Evolutionary conservation across 1,140 invertebrate genomes (phyloP), one percentile per base, ranked within the genome.

Genomic region (Eriocheir sinensis): DNA sequence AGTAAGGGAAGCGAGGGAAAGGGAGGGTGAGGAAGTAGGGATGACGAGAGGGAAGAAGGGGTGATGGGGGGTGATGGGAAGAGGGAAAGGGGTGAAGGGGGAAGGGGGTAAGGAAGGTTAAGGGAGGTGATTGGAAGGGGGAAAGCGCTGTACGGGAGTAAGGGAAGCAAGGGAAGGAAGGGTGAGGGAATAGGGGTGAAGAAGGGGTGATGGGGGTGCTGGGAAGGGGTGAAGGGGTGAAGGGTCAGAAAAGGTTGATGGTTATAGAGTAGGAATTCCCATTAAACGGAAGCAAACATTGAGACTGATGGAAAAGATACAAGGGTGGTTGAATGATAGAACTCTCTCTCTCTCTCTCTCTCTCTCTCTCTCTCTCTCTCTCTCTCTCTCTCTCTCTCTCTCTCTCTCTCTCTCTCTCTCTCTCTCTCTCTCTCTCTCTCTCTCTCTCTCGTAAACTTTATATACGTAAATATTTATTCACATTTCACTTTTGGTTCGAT

Each of bases 201-300:
- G n/a, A n/a, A n/a, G n/a, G n/a, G n/a, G n/a, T n/a, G n/a, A n/a
- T n/a, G n/a, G n/a, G n/a, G n/a, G n/a, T n/a, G n/a, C n/a, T n/a
- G 81, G 15, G 38, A 36, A 34, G 3, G 81, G 27, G 81, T 4
- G 34, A n/a, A 34, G 34, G 32, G 30, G 81, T 27, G 60, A n/a
- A 72, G 60, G 60, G 60, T 72, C 60, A n/a, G 60, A 15, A 48
- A 48, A 72, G 60, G 60, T 72, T 17, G 27, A 72, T 72, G n/a
- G 60, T 72, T 72, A 72, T 72, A n/a, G 60, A n/a, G 21, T 72
- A n/a, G 60, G 21, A 72, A 72, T 72, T 72, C 27, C 60, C 60
- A 72, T 72, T 72, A 72, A 72, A 72, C 60, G 60, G 60, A 72
- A 21, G 60, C 60, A 72, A 72, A 72, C 60, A 72, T 72, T 72